Evolutionary conservation across 2,797 vertebrate genomes (phyloP).

Genomic region (Pseudochirops cupreus): DNA sequence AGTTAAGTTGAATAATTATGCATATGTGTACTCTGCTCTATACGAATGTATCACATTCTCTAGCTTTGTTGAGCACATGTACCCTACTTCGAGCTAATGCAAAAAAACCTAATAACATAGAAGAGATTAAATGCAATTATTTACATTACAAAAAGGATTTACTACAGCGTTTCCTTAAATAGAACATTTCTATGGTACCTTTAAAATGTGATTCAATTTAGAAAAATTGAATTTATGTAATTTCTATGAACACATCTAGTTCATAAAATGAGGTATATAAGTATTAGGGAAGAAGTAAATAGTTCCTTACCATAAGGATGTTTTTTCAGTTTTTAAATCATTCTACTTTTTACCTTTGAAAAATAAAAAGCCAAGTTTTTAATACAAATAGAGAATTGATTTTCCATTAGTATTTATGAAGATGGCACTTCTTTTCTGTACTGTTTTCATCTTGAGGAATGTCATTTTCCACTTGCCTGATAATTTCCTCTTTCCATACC

Average conservation of each 20-base stretch:
- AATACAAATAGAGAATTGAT: conserved; percentile 47
- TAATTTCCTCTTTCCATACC: conserved; percentile 54
- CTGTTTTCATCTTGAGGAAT: conserved; percentile 56
- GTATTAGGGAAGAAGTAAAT: not conserved
- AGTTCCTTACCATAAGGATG: not conserved
- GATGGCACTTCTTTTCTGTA: conserved; percentile 43
- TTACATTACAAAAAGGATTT: conserved; percentile 48
- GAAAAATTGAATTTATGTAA: conserved; percentile 53
- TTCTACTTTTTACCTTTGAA: not conserved
- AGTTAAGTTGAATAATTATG: not conserved
- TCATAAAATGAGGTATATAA: conserved; percentile 35
- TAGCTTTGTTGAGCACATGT: conserved; percentile 32
- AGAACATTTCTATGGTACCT: conserved; percentile 30
- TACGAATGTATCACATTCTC: conserved; percentile 41
- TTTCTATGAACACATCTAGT: conserved; percentile 49
- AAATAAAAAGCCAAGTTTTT: not conserved
- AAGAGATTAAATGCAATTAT: conserved; percentile 41
- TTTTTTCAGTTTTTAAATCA: not conserved
- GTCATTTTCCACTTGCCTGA: conserved; percentile 53
- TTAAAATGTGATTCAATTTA: conserved; percentile 56
- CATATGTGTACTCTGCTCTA: not conserved
- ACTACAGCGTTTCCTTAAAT: conserved; percentile 45
- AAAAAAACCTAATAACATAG: conserved; percentile 48
- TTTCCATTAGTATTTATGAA: conserved; percentile 62
- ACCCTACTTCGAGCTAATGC: conserved; percentile 36